These are phyloP conservation scores for Ormyrus nitidulus DNA, from an alignment of 2,888 invertebrate species.

Conservation along the genomic window DNA sequence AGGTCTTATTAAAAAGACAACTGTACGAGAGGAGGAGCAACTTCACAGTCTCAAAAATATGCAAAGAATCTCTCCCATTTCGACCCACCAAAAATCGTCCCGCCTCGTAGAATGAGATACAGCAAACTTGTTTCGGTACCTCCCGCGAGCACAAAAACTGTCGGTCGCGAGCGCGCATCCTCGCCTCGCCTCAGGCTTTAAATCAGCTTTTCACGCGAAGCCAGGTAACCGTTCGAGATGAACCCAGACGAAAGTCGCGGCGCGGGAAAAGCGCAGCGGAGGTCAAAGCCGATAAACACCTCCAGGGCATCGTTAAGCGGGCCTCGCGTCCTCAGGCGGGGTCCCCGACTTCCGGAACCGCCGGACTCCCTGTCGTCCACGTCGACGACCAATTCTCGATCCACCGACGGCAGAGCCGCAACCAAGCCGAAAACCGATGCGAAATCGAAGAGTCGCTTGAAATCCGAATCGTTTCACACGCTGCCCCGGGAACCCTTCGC, in stretches of 20 bases:
- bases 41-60: conserved; percentile 19
- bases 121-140: conserved; percentile 40
- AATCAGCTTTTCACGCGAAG: not conserved
- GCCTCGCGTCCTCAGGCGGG: conserved; percentile 63
- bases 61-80: conserved; percentile 35
- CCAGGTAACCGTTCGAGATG: not conserved
- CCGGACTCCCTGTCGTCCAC: conserved; percentile 38
- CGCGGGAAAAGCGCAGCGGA: not conserved
- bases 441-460: conserved; percentile 17
- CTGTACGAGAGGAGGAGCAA: not conserved
- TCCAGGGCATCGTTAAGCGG: not conserved
- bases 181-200: not conserved
- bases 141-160: conserved; percentile 23
- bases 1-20: too few species aligned
- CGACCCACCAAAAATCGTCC: conserved; percentile 5
- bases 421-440: not conserved
- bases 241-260: conserved; percentile 1
- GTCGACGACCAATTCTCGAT: conserved; percentile 51
- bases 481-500: conserved; percentile 54
- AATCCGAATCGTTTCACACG: conserved; percentile 55
- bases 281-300: not conserved
- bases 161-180: not conserved
- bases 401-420: not conserved
- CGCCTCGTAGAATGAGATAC: conserved; percentile 40
- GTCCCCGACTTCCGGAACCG: conserved; percentile 61